These are phyloP conservation scores for Odontesthes bonariensis DNA, from an alignment of 2,113 vertebrate species.

Conservation along the genomic window DNA sequence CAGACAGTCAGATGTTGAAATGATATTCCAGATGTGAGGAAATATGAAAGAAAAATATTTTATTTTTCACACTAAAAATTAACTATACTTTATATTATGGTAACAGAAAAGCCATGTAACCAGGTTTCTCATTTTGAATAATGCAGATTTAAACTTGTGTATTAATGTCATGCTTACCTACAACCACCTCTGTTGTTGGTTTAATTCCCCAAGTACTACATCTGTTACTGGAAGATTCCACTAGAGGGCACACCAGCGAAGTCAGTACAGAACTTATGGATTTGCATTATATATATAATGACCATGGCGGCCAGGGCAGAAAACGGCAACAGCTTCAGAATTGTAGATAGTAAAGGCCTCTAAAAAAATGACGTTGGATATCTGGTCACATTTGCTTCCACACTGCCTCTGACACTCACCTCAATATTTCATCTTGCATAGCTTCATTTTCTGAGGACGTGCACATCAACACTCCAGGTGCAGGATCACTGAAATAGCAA, in stretches of 20 bases:
- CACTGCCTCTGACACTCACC: background rate
- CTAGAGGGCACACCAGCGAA: background rate
- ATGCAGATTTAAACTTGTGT: background rate
- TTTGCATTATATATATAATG: background rate
- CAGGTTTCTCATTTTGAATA: background rate
- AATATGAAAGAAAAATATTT: constrained; percentile 16
- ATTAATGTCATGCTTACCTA: background rate
- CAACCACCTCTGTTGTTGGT: background rate
- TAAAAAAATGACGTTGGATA: background rate
- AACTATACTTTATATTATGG: background rate
- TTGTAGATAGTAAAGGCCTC: background rate
- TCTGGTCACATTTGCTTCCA: background rate
- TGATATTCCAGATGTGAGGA: background rate
- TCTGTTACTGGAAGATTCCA: background rate
- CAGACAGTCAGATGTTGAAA: background rate
- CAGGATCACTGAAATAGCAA: too few species aligned
- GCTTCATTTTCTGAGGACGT: too few species aligned
- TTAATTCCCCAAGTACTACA: background rate
- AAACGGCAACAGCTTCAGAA: background rate
- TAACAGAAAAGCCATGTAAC: background rate
- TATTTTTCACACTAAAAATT: constrained; percentile 8
- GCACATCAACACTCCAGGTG: too few species aligned
- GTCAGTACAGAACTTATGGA: background rate
- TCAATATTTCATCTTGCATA: too few species aligned
- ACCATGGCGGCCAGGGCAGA: background rate